Evolutionary conservation across 2,888 invertebrate species (phyloP).

Genomic region (Tetranychus truncatus): DNA sequence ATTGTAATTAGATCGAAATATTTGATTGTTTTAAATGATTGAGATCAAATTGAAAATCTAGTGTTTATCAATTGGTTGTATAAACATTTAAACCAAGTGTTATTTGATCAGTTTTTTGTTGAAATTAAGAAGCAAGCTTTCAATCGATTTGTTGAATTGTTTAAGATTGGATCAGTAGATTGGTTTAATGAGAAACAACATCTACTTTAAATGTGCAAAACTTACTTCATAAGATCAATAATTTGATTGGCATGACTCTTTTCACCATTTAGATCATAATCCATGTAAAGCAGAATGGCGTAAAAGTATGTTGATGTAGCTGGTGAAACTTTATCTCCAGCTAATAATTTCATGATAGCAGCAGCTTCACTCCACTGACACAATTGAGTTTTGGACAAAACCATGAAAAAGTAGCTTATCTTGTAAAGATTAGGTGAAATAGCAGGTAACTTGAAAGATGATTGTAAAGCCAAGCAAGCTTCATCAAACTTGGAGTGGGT

Average conservation of each 20-base stretch:
- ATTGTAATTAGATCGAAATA: too few relatives aligned
- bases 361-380: background rate
- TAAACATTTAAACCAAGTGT: too few relatives aligned
- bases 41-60: too few relatives aligned
- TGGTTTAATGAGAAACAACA: too few relatives aligned
- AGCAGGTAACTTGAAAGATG: background rate
- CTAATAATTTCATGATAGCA: background rate
- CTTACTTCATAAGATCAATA: background rate
- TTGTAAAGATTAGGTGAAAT: background rate
- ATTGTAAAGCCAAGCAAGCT: background rate
- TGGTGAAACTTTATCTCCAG: background rate
- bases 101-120: too few relatives aligned
- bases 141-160: too few relatives aligned
- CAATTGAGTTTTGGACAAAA: background rate
- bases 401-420: background rate
- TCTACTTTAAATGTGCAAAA: background rate
- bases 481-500: background rate
- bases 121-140: too few relatives aligned
- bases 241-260: background rate
- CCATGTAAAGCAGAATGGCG: background rate
- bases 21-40: too few relatives aligned
- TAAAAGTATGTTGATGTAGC: background rate
- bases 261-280: background rate
- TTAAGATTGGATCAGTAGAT: too few relatives aligned
- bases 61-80: too few relatives aligned